A percentile compares a stretch with the other conserved stretches of the same genome.
Conservation (phyloP, 2,113 vertebrate species). For the Phalacrocorax brasilianus region DNA sequence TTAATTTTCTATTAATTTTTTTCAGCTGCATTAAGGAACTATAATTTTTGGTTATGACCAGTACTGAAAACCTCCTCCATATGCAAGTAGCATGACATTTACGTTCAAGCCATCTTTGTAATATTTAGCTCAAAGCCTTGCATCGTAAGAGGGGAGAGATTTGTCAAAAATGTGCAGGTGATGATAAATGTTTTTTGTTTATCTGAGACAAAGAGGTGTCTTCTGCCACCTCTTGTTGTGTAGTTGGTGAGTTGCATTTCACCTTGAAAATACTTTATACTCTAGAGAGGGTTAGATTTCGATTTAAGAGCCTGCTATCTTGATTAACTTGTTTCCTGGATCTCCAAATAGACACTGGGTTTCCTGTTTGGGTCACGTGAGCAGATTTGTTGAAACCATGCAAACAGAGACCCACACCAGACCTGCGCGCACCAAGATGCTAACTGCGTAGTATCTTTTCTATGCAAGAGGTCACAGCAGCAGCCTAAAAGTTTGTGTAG, state of each 20-base stretch:
- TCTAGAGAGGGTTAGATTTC: background rate
- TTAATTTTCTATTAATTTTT: background rate
- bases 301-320: background rate
- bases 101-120: background rate
- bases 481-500: background rate
- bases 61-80: background rate
- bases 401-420: accelerated
- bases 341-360: background rate
- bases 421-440: accelerated
- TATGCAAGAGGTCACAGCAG: background rate
- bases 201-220: background rate
- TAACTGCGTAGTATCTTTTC: background rate
- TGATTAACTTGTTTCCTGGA: background rate
- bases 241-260: background rate
- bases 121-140: background rate
- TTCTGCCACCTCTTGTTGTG: background rate
- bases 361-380: background rate
- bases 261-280: background rate
- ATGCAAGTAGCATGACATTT: background rate
- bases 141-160: background rate
- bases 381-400: background rate
- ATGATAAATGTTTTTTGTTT: background rate
- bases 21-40: background rate
- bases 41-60: background rate
- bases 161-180: background rate